Evolutionary conservation across 1,140 invertebrate species (phyloP), one percentile per base, ranked within the genome.

Genomic region (Pseudomyrmex flavicornis): DNA sequence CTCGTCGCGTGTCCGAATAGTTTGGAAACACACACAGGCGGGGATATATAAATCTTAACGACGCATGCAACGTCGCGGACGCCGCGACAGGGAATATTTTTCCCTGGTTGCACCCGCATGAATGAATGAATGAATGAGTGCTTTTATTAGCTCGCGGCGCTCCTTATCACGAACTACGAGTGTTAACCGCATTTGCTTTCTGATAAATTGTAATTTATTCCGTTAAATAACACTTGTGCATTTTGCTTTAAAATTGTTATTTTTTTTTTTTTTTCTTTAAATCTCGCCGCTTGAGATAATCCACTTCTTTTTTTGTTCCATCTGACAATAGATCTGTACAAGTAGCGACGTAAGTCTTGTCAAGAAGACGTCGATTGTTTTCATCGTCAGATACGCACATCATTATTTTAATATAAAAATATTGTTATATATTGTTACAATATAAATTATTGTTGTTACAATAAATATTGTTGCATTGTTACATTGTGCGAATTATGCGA

Each of bases 201-300:
- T 62, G 61, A 76, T 66, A n/a, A 54, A 77, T 68, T 46, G 50
- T 35, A 44, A 77, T 77, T 77, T 77, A 68, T 77, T 66, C 26
- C n/a, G 35, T 77, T 66, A 76, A 76, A 20, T 73, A 58, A 74
- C 61, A 44, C 12, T 66, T 76, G 17, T 22, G 17, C 35, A 77
- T 77, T 77, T 54, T 54, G 56, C 48, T 76, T 77, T 66, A 52
- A 44, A 77, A 77, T 77, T 12, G n/a, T 35, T 15, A 12, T 5
- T 8, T 13, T 65, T 76, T 65, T 35, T 62, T 26, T 65, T 4
- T 46, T 46, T 17, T 9, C 8, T 46, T 65, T 2, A 10, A 70
- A 70, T 54, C 22, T 54, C 20, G 9, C 48, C 10, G 54, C n/a
- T 46, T 1, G 5, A 0, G 35, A 35, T 46, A 22, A 20, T 59